Evolutionary conservation across 2,113 vertebrate species (phyloP), one percentile per base, ranked within the genome.

Genomic region (Thomomys bottae): DNA sequence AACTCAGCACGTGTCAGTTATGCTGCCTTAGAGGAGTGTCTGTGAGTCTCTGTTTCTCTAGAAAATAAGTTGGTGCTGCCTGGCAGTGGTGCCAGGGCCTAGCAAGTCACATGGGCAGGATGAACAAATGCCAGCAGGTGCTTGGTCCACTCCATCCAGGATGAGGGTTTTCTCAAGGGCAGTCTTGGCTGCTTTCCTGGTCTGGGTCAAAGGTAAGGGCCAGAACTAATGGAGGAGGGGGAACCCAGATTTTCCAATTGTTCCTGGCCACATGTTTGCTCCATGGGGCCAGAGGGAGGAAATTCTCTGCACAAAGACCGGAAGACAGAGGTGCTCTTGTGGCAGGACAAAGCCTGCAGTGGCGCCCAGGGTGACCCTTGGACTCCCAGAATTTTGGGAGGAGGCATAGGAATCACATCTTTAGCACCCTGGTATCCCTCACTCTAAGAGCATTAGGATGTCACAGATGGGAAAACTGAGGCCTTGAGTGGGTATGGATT

Each of bases 281-380:
- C 34, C 61, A 9, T 2, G 0, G 54, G 70, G 36, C 70, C 82
- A 70, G 42, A 36, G 38, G 73, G 67, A 94, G 95, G 94, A 95
- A 96, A 90, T 88, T 91, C 90, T 83, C 79, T 70, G 64, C 88
- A 96, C 95, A 96, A 94, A 96, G 83, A 77, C 94, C 78, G 96
- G 95, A 96, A 96, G 83, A 75, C 78, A 85, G 84, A 67, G 54
- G 77, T 63, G 80, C 84, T 92, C 84, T 68, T n/a, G 28, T 26
- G 76, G 59, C 90, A 83, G 75, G 84, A 67, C 66, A 72, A 66
- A 85, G 76, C 87, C 78, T 54, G 2, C 28, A 11, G 80, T 7
- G 67, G 38, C 0, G 32, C 61, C 83, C 70, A 28, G n/a, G 36
- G 21, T 1, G 12, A 67, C 15, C 49, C 0, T 0, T 64, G 24